A percentile compares a stretch with the other conserved stretches of the same genome.
phyloP scores from a whole-genome alignment of 2,113 vertebrate species.

The Sinocyclocheilus grahami region DNA sequence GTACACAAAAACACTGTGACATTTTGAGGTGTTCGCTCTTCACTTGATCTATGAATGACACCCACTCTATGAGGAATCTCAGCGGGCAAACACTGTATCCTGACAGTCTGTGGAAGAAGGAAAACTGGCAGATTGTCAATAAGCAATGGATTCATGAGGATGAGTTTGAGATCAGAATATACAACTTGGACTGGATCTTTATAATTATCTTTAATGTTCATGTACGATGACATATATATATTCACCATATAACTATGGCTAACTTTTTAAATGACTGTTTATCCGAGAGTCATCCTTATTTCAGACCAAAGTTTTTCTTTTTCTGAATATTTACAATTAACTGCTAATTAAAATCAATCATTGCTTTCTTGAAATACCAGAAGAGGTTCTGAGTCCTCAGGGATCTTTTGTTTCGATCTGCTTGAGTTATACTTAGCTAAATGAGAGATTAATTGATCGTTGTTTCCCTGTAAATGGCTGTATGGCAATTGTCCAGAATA shows the following conservation, averaged over 20 bases:
- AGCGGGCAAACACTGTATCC: slow-evolving; percentile 4
- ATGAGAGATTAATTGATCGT: slow-evolving; percentile 46
- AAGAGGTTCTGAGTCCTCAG: slow-evolving; percentile 17
- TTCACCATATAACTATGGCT: background rate
- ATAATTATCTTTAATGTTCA: background rate
- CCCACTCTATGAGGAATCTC: background rate
- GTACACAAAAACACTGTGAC: background rate
- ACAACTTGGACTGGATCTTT: background rate
- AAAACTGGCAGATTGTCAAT: slow-evolving; percentile 3
- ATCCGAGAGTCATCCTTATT: slow-evolving; percentile 24
- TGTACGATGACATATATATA: background rate
- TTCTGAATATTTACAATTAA: slow-evolving; percentile 47
- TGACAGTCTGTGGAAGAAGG: slow-evolving; percentile 2
- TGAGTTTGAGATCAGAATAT: background rate
- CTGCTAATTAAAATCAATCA: slow-evolving; percentile 57
- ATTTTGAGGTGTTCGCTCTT: slow-evolving; percentile 13
- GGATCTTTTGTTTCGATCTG: slow-evolving; percentile 46
- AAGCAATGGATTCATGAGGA: background rate
- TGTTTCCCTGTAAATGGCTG: slow-evolving; percentile 35
- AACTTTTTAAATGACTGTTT: background rate
- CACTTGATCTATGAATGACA: slow-evolving; percentile 32
- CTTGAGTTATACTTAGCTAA: slow-evolving; percentile 41
- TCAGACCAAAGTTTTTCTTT: background rate
- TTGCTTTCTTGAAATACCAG: slow-evolving; percentile 42
- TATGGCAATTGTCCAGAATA: background rate